Evolutionary conservation across 1,140 invertebrate genomes (phyloP).

Genomic region (Macrobrachium rosenbergii): DNA sequence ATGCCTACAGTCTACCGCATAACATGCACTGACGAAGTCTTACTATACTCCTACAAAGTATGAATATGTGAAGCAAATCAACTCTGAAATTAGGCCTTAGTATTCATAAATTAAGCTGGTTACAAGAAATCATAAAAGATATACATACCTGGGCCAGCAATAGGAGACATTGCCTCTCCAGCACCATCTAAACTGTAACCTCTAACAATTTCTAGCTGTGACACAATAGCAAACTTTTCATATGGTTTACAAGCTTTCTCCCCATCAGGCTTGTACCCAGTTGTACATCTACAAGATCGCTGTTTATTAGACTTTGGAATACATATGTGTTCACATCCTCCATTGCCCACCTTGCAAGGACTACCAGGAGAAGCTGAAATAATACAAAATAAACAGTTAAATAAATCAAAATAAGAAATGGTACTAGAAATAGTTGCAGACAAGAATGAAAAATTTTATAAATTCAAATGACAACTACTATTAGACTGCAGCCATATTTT

Average conservation of each 20-base stretch:
- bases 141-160: constrained; percentile 81
- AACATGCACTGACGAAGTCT: no score
- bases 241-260: constrained; percentile 84
- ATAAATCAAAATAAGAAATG: constrained; percentile 37
- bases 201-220: constrained; percentile 87
- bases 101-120: not conserved
- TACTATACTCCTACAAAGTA: no score
- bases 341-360: constrained; percentile 89
- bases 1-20: no score
- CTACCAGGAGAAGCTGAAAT: constrained; percentile 76
- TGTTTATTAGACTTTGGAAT: constrained; percentile 81
- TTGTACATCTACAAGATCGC: constrained; percentile 86
- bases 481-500: constrained; percentile 59
- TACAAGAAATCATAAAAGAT: not conserved
- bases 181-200: constrained; percentile 89
- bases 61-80: no score
- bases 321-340: constrained; percentile 94
- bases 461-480: constrained; percentile 5
- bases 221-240: constrained; percentile 92
- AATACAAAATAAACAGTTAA: constrained; percentile 27
- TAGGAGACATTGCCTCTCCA: constrained; percentile 93
- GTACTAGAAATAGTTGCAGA: no score
- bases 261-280: constrained; percentile 83
- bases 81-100: not conserved
- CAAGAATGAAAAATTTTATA: no score